Evolutionary conservation across 30 jellyfish, hydroid and myxozoan species (phyloP).

Genomic region (Chrysaora quinquecirrha): DNA sequence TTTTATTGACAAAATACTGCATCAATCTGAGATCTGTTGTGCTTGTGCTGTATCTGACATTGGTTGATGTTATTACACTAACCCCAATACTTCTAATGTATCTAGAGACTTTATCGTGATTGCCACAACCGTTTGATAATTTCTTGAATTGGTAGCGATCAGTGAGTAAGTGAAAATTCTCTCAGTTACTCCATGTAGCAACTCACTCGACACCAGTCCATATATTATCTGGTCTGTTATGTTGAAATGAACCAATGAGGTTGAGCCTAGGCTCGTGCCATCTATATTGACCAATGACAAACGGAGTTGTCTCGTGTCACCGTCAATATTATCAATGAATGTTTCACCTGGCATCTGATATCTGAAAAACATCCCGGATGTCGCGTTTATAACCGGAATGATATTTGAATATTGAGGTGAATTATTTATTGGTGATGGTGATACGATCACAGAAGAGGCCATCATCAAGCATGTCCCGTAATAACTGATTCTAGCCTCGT

Average conservation of each 20-base stretch:
- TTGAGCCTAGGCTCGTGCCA: conserved; percentile 13
- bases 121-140: conserved; percentile 13
- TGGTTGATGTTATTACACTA: conserved; percentile 14
- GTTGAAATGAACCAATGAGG: conserved; percentile 58
- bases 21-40: conserved; percentile 1
- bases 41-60: background rate
- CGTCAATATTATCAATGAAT: conserved; percentile 71
- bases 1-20: background rate
- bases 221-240: conserved; percentile 9
- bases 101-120: background rate
- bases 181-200: background rate
- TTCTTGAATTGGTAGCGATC: conserved; percentile 44
- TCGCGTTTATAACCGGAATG: conserved; percentile 49
- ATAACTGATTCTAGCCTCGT: conserved; percentile 29
- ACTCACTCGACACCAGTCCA: conserved; percentile 17
- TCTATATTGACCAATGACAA: conserved; percentile 40
- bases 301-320: conserved; percentile 66
- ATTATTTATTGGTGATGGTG: conserved; percentile 49
- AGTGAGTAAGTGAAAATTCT: conserved; percentile 21
- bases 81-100: conserved; percentile 24
- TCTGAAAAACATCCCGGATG: conserved; percentile 52
- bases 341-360: conserved; percentile 73
- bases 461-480: conserved; percentile 38
- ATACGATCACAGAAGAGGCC: conserved; percentile 6
- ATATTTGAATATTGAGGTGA: conserved; percentile 23